Conservation (phyloP, 2,797 vertebrate species). For the Mormyrops attenuatus region DNA sequence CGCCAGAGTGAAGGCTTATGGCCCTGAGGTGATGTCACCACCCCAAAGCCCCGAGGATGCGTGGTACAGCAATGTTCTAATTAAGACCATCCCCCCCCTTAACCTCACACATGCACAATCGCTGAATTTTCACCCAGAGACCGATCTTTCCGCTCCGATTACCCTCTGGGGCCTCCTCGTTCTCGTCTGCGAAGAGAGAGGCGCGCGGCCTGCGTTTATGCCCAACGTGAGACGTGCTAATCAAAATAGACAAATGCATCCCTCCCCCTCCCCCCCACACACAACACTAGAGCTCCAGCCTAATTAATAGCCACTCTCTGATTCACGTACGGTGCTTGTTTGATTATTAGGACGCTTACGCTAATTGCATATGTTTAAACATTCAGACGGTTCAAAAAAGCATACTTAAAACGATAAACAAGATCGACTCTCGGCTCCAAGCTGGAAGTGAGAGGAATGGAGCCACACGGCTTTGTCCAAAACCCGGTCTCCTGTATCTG, state of each 20-base stretch:
- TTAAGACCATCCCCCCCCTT: background rate
- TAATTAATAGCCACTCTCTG: slow-evolving; percentile 21
- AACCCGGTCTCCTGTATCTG: background rate
- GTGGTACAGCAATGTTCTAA: background rate
- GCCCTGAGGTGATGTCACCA: background rate
- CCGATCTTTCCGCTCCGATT: background rate
- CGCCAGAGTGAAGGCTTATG: background rate
- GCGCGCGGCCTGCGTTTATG: background rate
- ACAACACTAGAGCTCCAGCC: background rate
- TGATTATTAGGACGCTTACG: slow-evolving; percentile 21
- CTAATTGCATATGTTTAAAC: slow-evolving; percentile 25
- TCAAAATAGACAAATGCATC: background rate
- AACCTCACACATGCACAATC: background rate
- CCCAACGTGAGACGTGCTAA: background rate
- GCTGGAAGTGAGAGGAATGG: background rate
- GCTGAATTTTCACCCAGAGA: background rate
- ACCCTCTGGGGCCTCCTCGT: background rate
- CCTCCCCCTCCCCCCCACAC: background rate
- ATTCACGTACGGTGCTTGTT: slow-evolving; percentile 9
- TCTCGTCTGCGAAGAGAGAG: background rate
- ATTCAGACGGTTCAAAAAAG: slow-evolving; percentile 22
- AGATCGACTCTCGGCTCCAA: background rate
- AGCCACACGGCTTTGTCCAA: background rate
- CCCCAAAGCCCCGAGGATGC: background rate
- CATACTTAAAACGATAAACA: slow-evolving; percentile 15